Conservation (phyloP, 2,797 vertebrate species). For the Brotula barbata region DNA sequence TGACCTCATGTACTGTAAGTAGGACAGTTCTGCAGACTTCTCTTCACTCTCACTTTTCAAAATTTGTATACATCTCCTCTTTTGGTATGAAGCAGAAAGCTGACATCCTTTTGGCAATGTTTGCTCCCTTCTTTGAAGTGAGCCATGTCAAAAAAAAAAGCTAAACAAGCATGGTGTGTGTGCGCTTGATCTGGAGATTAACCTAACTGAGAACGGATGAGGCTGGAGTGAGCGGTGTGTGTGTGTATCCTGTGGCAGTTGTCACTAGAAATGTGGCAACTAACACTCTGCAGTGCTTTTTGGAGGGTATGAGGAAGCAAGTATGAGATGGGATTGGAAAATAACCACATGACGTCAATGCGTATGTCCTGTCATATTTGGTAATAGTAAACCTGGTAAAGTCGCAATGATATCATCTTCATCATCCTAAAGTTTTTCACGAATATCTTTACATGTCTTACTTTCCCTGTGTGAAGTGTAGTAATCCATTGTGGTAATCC, state of each 20-base stretch:
- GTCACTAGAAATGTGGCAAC: conserved; percentile 54
- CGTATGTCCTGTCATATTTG: conserved; percentile 7
- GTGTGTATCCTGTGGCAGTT: conserved; percentile 64
- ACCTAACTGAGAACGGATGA: conserved; percentile 62
- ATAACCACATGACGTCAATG: conserved; percentile 23
- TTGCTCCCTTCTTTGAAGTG: conserved; percentile 79
- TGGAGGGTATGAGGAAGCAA: conserved; percentile 19
- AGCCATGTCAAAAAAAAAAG: conserved; percentile 70
- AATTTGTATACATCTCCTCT: conserved; percentile 54
- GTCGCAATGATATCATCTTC: conserved; percentile 4
- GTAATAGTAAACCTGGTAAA: not conserved
- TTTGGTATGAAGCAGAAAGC: conserved; percentile 68
- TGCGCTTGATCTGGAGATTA: conserved; percentile 77
- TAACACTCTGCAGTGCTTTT: conserved; percentile 35
- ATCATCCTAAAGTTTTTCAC: conserved; percentile 31
- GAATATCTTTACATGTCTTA: conserved; percentile 35
- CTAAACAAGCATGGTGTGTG: conserved; percentile 72
- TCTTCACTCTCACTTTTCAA: conserved; percentile 53
- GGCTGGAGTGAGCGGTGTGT: conserved; percentile 35
- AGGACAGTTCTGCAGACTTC: conserved; percentile 78
- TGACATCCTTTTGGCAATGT: conserved; percentile 76
- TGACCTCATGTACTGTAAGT: conserved; percentile 83
- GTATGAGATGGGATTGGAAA: conserved; percentile 35
- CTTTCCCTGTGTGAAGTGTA: conserved; percentile 47
- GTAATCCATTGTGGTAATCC: conserved; percentile 69